phyloP scores from a whole-genome alignment of 1,140 invertebrate genomes.

The Hycleus cichorii region DNA sequence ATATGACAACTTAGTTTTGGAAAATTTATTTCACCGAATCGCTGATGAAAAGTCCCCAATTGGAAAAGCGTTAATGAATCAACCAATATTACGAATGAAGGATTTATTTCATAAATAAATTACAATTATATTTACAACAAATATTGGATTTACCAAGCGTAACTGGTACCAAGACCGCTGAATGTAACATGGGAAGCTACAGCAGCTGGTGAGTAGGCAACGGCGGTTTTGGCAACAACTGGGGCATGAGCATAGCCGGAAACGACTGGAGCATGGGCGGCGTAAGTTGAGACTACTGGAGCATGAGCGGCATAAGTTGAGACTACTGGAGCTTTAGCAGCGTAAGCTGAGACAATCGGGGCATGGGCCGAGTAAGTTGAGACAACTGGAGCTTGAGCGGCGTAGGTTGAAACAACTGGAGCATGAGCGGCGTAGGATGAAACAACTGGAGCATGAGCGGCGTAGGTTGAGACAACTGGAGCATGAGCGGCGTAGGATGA shows the following conservation, averaged over 20 bases:
- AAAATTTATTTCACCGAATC: too few relatives aligned
- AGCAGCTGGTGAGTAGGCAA: slow-evolving; percentile 45
- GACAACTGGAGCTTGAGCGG: slow-evolving; percentile 3
- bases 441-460: too few relatives aligned
- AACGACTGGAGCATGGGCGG: slow-evolving; percentile 25
- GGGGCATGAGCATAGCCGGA: slow-evolving; percentile 35
- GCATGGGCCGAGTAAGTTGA: slow-evolving; percentile 40
- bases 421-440: slow-evolving; percentile 26
- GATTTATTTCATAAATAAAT: not conserved
- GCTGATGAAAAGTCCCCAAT: too few relatives aligned
- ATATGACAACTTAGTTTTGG: too few relatives aligned
- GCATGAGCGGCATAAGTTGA: slow-evolving; percentile 9
- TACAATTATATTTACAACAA: slow-evolving; percentile 8
- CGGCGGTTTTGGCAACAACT: slow-evolving; percentile 22
- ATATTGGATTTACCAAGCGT: slow-evolving; percentile 41
- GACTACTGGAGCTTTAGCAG: slow-evolving; percentile 17
- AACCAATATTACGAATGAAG: too few relatives aligned
- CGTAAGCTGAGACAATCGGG: slow-evolving; percentile 17
- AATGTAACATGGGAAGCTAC: slow-evolving; percentile 45
- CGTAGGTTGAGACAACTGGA: not conserved
- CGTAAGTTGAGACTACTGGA: slow-evolving; percentile 14
- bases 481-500: slow-evolving; percentile 19
- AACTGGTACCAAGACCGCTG: slow-evolving; percentile 43
- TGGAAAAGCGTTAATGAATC: too few relatives aligned
- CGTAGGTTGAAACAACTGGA: slow-evolving; percentile 7